These are phyloP conservation scores for Pandemis cinnamomeana DNA, from an alignment of 2,888 invertebrate species.

Conservation along the genomic window DNA sequence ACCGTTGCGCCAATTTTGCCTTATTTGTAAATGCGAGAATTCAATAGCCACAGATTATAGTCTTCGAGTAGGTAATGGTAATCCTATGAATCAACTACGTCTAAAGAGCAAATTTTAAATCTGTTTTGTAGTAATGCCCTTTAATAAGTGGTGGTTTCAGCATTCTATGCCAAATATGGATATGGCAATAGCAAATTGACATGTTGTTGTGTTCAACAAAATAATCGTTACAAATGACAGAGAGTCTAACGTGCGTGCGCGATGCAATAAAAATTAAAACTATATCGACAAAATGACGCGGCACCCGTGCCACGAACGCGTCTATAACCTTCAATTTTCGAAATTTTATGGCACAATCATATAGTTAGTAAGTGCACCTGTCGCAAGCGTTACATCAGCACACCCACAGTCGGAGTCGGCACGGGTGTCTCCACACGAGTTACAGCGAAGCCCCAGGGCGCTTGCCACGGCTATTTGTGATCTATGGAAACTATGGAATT, in stretches of 20 bases:
- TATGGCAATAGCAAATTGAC: no score
- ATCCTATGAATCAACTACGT: background rate
- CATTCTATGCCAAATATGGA: no score
- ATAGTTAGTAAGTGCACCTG: slow-evolving; percentile 35
- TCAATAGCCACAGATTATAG: background rate
- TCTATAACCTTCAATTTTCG: slow-evolving; percentile 16
- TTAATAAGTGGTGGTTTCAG: no score
- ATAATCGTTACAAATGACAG: background rate
- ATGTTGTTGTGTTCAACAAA: no score
- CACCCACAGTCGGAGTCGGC: slow-evolving; percentile 39
- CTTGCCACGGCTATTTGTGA: slow-evolving; percentile 28
- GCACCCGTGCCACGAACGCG: slow-evolving; percentile 2
- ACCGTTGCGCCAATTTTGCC: background rate
- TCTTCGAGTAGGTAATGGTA: background rate
- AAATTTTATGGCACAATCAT: slow-evolving; percentile 29
- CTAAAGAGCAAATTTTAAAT: background rate
- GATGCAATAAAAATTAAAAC: slow-evolving; percentile 27
- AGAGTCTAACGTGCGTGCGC: slow-evolving; percentile 25
- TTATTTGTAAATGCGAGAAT: background rate
- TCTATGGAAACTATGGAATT: slow-evolving; percentile 34
- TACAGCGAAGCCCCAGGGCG: slow-evolving; percentile 28
- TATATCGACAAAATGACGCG: slow-evolving; percentile 17
- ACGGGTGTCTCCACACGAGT: slow-evolving; percentile 43
- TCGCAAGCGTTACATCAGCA: slow-evolving; percentile 42
- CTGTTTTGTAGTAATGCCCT: no score